Evolutionary conservation across 2,113 vertebrate genomes (phyloP).

Genomic region (Engraulis encrasicolus): DNA sequence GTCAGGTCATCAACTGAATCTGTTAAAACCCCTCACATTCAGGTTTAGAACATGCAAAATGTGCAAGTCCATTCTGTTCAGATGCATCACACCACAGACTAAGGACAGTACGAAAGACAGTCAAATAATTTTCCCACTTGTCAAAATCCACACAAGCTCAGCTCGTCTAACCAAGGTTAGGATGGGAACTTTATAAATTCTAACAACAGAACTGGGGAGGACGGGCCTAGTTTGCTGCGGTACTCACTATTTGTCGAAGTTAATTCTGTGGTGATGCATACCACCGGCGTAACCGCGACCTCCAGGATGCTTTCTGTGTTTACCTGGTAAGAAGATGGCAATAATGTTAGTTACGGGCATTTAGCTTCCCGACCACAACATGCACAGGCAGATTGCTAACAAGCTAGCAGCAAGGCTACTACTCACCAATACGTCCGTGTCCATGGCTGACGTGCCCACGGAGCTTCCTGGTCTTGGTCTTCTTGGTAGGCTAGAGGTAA

Average conservation of each 20-base stretch:
- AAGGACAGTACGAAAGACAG: too few relatives aligned
- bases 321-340: conserved; percentile 68
- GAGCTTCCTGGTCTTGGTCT: conserved; percentile 88
- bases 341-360: not conserved
- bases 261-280: conserved; percentile 94
- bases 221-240: too few relatives aligned
- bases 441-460: conserved; percentile 89
- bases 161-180: too few relatives aligned
- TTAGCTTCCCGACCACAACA: not conserved
- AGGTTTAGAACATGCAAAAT: too few relatives aligned
- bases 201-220: too few relatives aligned
- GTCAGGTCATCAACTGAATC: too few relatives aligned
- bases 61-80: too few relatives aligned
- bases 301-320: conserved; percentile 92
- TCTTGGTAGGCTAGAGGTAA: conserved; percentile 78
- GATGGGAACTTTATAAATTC: not conserved
- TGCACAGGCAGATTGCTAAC: not conserved
- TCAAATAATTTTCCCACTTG: too few relatives aligned
- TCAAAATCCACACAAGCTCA: too few relatives aligned
- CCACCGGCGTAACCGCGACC: conserved; percentile 93
- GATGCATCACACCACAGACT: too few relatives aligned
- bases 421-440: conserved; percentile 84
- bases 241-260: conserved; percentile 94
- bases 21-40: too few relatives aligned
- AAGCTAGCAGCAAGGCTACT: not conserved